Base-by-base conservation (phyloP, 64 coral and sea anemone genomes). In the Acropora tenuis region DNA sequence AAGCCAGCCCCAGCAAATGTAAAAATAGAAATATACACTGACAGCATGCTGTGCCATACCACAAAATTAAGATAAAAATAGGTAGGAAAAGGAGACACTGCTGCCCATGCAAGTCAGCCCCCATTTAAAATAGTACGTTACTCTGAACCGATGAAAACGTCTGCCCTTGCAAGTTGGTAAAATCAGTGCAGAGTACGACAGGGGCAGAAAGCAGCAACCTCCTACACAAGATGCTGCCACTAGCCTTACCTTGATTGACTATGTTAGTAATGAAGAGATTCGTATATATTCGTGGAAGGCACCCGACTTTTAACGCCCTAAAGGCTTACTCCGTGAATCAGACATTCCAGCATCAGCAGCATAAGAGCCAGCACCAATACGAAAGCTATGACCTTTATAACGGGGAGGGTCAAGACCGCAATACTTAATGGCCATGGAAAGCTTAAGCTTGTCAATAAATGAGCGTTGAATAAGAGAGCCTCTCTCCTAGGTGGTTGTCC, bases 301-400 rank as follows among this genome's bases (percentile, higher is more conserved):
- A 80, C 79, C 48, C 2, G 87, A 89, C 50, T 89, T 89, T 50
- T 42, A 89, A 63, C 87, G 73, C n/a, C 74, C 87, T 44, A 89
- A 67, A 63, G 76, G n/a, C 60, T 76, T 75, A 63, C 80, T 89
- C 47, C 80, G 88, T 4, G 45, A 44, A 78, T 89, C 87, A 46
- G 74, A 89, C 55, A 89, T 52, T 72, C 84, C 84, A 48, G 84
- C 45, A 77, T 89, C 88, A 6, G 58, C 75, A 50, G 88, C 88
- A 89, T 50, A 47, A 47, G 88, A 68, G 59, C 59, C 88, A 49
- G 88, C 76, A 41, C 88, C 88, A 16, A 79, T 89, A 12, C 76
- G 76, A 80, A 89, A 89, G 46, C 88, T 74, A 75, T 89, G 88
- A 7, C 88, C 76, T 49, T 89, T 71, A 66, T 89, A 89, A 46